Conservation (phyloP, 1,140 invertebrate genomes). For the Drosophila nigromelanica region DNA sequence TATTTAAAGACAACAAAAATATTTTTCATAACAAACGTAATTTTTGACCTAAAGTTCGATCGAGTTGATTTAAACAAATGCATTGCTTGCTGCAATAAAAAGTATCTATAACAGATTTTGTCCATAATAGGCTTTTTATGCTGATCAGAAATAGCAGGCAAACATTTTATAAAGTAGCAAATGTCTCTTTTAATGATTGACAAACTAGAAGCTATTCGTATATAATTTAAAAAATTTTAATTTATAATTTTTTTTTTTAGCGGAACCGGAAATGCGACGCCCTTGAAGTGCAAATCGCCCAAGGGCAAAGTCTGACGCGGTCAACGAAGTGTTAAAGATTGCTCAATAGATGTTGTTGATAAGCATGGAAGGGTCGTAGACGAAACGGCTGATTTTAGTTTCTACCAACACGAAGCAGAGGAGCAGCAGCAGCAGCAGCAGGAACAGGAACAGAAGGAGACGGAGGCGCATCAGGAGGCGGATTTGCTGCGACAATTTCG, state of each 20-base stretch:
- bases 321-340: constrained; percentile 84
- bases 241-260: constrained; percentile 29
- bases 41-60: no score
- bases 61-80: no score
- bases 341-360: constrained; percentile 78
- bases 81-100: no score
- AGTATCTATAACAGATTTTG: no score
- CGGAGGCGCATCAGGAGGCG: constrained; percentile 2
- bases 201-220: no score
- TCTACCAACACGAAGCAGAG: constrained; percentile 36
- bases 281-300: constrained; percentile 71
- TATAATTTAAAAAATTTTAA: background rate
- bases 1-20: no score
- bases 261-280: constrained; percentile 64
- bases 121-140: no score
- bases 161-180: no score
- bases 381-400: constrained; percentile 71
- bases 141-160: no score
- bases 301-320: constrained; percentile 84
- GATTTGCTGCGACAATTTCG: constrained; percentile 66
- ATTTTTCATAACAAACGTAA: no score
- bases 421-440: constrained; percentile 31
- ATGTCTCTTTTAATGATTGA: background rate
- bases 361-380: constrained; percentile 40
- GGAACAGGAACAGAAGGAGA: constrained; percentile 5